These are phyloP conservation scores for Threskiornis aethiopicus DNA, from an alignment of 2,797 vertebrate genomes.

Conservation along the genomic window DNA sequence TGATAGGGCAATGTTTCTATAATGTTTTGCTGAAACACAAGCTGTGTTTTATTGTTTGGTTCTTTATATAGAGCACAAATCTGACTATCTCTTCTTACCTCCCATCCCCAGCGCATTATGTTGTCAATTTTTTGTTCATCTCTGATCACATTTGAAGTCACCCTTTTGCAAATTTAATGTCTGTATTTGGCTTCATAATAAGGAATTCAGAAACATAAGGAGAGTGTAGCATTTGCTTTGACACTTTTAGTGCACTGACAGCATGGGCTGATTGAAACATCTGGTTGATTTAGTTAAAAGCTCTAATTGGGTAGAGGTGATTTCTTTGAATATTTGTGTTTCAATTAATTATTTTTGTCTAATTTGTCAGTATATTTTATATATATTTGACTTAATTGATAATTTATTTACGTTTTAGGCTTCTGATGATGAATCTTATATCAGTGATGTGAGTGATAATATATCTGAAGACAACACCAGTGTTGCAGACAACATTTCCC, in stretches of 20 bases:
- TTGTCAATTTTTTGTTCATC: background rate
- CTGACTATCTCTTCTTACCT: background rate
- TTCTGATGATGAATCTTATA: conserved; percentile 98
- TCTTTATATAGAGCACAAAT: background rate
- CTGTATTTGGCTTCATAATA: background rate
- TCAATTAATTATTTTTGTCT: background rate
- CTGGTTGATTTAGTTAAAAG: background rate
- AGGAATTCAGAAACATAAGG: background rate
- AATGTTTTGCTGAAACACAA: background rate
- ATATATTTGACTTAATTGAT: background rate
- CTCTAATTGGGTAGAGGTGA: background rate
- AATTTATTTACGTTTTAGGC: conserved; percentile 77
- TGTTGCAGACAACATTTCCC: conserved; percentile 94
- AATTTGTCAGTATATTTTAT: background rate
- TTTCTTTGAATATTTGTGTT: background rate
- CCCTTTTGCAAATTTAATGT: background rate
- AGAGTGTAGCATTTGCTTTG: background rate
- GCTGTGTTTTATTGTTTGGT: background rate
- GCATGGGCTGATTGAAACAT: background rate
- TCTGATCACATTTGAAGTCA: background rate
- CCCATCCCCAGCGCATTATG: fast-evolving
- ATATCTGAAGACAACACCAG: conserved; percentile 99
- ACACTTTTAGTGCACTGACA: background rate
- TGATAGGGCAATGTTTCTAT: background rate
- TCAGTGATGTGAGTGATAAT: conserved; percentile 99